Base-by-base conservation (phyloP, 2,888 invertebrate genomes). In the Ceraclea dissimilis region DNA sequence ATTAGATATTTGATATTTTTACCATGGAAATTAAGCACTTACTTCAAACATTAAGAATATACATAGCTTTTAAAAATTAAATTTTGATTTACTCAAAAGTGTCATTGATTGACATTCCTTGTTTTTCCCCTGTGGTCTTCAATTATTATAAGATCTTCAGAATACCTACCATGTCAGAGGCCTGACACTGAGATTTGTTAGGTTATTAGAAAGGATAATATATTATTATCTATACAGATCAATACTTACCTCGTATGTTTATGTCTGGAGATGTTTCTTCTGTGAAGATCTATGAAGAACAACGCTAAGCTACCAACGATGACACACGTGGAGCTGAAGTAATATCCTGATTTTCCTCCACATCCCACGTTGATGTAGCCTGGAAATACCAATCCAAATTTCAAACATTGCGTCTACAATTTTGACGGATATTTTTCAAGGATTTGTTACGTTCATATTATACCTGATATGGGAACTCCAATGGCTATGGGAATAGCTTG, bases 401-500 rank as follows among this genome's bases (percentile, higher is more conserved):
- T 47, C 11, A 1, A 2, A 21, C 20, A 13, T 20, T 5, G n/a
- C 48, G 1, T n/a, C n/a, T 21, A 48, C 16, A 5, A 13, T 20
- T 48, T 48, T 48, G 22, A 1, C n/a, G n/a, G n/a, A n/a, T 26
- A 4, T 26, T 26, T 26, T 6, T 26, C 26, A 26, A 26, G 26
- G 26, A 26, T 26, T 4, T 6, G n/a, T n/a, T n/a, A n/a, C n/a
- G n/a, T n/a, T n/a, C n/a, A 26, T 26, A 6, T 26, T 59, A 69
- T 71, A 89, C 90, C 89, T 69, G 89, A 85, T 60, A 90, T 80
- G 8, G 91, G 91, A 48, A 91, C 87, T 49, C 92, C 92, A 51
- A 92, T 84, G 1, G 88, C 85, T 47, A 89, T 86, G 6, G 92
- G 90, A 66, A 93, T 84, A 16, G 90, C 88, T 71, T 92, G 92